Conservation (phyloP, 2,113 vertebrate genomes). For the Pycnonotus jocosus region DNA sequence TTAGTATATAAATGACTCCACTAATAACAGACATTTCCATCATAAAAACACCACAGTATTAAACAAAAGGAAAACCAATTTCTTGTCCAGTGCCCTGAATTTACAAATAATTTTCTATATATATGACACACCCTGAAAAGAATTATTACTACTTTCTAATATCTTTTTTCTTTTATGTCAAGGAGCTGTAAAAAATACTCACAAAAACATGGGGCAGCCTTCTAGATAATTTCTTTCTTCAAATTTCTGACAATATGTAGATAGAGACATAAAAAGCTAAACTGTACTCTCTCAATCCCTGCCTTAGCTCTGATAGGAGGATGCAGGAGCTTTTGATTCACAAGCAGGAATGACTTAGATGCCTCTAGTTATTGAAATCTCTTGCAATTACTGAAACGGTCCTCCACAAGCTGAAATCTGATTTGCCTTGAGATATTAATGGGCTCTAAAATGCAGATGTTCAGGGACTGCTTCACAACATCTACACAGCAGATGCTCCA, state of each 20-base stretch:
- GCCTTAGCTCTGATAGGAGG: background rate
- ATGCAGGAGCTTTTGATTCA: background rate
- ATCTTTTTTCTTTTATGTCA: background rate
- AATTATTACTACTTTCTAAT: background rate
- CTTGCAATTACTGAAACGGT: constrained; percentile 2
- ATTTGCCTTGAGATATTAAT: constrained; percentile 38
- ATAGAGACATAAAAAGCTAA: background rate
- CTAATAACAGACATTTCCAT: background rate
- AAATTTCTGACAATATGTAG: background rate
- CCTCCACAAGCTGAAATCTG: constrained; percentile 31
- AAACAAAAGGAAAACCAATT: background rate
- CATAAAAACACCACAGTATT: background rate
- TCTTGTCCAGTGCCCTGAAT: background rate
- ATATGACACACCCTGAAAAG: background rate
- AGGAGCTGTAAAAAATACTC: background rate
- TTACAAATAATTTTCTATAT: background rate
- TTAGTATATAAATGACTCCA: background rate
- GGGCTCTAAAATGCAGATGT: constrained; percentile 28
- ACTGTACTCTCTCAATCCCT: background rate
- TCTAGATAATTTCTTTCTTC: background rate
- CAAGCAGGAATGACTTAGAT: background rate
- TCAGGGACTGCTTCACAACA: background rate
- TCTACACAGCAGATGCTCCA: background rate
- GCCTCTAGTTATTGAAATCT: constrained; percentile 1
- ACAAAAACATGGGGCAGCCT: background rate